These are phyloP conservation scores for Scolopax bukidnonensis DNA, from an alignment of 2,797 vertebrate species.

Conservation along the genomic window DNA sequence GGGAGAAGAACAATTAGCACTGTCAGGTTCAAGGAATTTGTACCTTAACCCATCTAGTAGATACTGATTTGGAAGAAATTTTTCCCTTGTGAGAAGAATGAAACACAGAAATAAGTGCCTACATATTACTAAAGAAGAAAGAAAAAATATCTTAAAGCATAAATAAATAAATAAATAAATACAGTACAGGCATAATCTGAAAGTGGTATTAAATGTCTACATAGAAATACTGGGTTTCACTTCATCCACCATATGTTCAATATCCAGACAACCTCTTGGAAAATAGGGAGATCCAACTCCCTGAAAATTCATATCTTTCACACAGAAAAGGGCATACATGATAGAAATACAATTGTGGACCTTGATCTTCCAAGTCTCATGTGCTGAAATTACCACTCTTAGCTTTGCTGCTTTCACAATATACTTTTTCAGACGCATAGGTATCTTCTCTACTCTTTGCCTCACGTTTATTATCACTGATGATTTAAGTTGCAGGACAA, in stretches of 20 bases:
- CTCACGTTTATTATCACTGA: neutral
- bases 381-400: neutral
- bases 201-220: neutral
- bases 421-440: neutral
- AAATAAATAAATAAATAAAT: neutral
- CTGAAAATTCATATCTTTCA: neutral
- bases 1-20: neutral
- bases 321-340: neutral
- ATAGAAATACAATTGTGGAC: neutral
- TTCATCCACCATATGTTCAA: neutral
- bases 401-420: neutral
- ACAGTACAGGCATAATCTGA: neutral
- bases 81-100: neutral
- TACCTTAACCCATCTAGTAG: neutral
- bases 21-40: neutral
- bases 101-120: neutral
- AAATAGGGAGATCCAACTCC: neutral
- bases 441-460: neutral
- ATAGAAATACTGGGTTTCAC: neutral
- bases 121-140: neutral
- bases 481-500: neutral
- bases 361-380: neutral
- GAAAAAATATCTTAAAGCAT: neutral
- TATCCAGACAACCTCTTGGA: neutral
- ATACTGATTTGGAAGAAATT: neutral